Evolutionary conservation across 2,113 vertebrate genomes (phyloP).

Genomic region (Campylomormyrus tamandua): DNA sequence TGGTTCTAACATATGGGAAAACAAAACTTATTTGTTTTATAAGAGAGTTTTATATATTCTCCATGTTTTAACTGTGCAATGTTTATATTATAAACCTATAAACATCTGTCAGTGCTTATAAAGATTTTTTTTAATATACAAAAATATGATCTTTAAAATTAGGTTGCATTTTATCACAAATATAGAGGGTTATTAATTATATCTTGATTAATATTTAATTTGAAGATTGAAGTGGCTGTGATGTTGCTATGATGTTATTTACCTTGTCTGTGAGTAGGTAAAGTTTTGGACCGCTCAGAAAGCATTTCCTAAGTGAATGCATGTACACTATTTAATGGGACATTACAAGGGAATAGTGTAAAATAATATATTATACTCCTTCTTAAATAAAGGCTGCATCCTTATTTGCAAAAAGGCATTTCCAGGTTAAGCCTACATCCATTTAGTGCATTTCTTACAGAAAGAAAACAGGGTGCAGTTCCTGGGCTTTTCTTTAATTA

Average conservation of each 20-base stretch:
- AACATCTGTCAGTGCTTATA: neutral
- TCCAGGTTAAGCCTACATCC: neutral
- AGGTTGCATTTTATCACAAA: neutral
- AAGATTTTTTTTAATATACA: neutral
- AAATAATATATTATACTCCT: neutral
- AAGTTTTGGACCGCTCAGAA: neutral
- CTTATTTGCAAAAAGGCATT: neutral
- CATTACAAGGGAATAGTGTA: neutral
- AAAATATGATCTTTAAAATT: neutral
- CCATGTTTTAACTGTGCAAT: neutral
- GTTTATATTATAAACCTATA: neutral
- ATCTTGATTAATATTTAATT: neutral
- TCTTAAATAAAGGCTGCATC: neutral
- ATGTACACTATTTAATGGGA: neutral
- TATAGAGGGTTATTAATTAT: neutral
- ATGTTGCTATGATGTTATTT: neutral
- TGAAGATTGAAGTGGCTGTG: neutral
- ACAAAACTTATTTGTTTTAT: neutral
- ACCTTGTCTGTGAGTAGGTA: neutral
- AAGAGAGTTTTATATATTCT: neutral
- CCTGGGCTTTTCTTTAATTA: neutral
- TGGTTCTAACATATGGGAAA: neutral
- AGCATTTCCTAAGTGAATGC: neutral
- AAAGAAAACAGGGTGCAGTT: too few relatives aligned
- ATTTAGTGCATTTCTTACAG: neutral